Evolutionary conservation across 2,797 vertebrate species (phyloP).

Genomic region (Brachyrhaphis roseni): DNA sequence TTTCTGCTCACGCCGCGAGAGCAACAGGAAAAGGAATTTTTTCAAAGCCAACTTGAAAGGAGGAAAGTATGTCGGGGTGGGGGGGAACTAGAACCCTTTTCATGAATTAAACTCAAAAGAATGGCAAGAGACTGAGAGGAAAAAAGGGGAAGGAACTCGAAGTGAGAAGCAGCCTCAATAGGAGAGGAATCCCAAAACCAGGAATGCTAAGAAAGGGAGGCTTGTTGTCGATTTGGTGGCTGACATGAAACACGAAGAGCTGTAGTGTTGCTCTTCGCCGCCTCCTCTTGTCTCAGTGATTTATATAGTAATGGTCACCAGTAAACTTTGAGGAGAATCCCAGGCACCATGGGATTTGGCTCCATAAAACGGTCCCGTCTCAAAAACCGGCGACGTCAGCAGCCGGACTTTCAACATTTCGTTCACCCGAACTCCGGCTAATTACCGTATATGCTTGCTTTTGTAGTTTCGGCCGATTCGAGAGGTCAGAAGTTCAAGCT

Average conservation of each 20-base stretch:
- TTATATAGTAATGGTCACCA: constrained; percentile 29
- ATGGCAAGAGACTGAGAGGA: not conserved
- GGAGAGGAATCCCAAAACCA: constrained; percentile 29
- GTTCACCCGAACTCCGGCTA: not conserved
- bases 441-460: not conserved
- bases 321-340: constrained; percentile 14
- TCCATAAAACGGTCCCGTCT: constrained; percentile 21
- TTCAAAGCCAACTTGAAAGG: constrained; percentile 40
- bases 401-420: not conserved
- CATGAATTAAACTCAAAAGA: constrained; percentile 30
- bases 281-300: constrained; percentile 23
- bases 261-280: constrained; percentile 8
- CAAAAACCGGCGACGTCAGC: not conserved
- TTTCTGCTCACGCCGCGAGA: constrained; percentile 31
- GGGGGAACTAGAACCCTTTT: constrained; percentile 28
- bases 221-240: constrained; percentile 33
- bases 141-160: constrained; percentile 14
- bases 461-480: not conserved
- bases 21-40: constrained; percentile 19
- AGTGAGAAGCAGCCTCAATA: constrained; percentile 26
- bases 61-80: constrained; percentile 8
- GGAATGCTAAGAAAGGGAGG: constrained; percentile 42
- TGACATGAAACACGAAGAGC: constrained; percentile 37
- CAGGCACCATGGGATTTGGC: constrained; percentile 13
- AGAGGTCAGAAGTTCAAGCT: not conserved